These are phyloP conservation scores for Megamerina dolium DNA, from an alignment of 2,888 invertebrate genomes.

Conservation along the genomic window DNA sequence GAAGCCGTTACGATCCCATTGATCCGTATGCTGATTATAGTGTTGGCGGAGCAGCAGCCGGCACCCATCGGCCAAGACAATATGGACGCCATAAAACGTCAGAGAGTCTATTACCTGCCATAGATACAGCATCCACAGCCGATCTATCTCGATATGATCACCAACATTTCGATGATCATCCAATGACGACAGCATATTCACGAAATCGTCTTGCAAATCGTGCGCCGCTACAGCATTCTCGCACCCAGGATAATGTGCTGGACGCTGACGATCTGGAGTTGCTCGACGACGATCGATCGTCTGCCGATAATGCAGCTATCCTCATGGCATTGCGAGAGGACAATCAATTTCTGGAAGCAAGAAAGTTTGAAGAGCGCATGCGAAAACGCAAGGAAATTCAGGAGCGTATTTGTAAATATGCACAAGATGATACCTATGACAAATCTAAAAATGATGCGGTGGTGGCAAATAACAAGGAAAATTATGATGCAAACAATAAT, in stretches of 20 bases:
- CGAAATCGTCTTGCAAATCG: conserved; percentile 40
- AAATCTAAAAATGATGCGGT: conserved; percentile 14
- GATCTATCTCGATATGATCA: conserved; percentile 24
- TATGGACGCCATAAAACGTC: conserved; percentile 38
- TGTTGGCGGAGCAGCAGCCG: conserved; percentile 6
- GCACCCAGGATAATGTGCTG: conserved; percentile 32
- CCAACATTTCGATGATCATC: conserved; percentile 17
- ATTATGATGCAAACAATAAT: conserved; percentile 12
- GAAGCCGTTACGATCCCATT: conserved; percentile 33
- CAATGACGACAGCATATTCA: conserved; percentile 21
- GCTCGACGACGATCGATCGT: conserved; percentile 49
- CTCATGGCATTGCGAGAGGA: conserved; percentile 46
- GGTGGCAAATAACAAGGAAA: conserved; percentile 15
- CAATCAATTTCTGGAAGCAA: conserved; percentile 50
- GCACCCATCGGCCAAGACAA: conserved; percentile 22
- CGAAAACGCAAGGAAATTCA: conserved; percentile 76
- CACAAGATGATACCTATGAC: conserved; percentile 55
- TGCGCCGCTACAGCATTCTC: conserved; percentile 26
- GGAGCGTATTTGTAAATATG: conserved; percentile 77
- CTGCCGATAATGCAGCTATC: conserved; percentile 55
- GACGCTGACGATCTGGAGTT: conserved; percentile 45
- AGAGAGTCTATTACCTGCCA: conserved; percentile 24
- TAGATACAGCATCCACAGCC: conserved; percentile 17
- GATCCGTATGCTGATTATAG: conserved; percentile 29
- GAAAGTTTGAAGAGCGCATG: conserved; percentile 62